Conservation (phyloP, 2,797 vertebrate genomes). For the Selene dorsalis region DNA sequence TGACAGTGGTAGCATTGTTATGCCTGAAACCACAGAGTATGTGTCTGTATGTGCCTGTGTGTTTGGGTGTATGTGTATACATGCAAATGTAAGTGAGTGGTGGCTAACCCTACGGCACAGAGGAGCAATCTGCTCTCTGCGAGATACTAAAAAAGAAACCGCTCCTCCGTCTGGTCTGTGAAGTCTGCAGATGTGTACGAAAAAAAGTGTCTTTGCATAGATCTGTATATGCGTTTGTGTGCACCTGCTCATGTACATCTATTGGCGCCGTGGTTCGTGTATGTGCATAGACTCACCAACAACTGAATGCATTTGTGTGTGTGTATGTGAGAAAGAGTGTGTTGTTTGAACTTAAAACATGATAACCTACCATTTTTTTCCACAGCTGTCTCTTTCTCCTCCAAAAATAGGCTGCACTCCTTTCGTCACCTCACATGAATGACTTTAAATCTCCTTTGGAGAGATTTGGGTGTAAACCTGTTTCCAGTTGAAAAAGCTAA, state of each 20-base stretch:
- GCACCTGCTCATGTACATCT: constrained; percentile 22
- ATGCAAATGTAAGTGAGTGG: constrained; percentile 48
- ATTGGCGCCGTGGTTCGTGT: constrained; percentile 8
- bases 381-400: constrained; percentile 56
- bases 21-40: constrained; percentile 38
- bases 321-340: not conserved
- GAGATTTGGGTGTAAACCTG: constrained; percentile 77
- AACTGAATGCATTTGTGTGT: constrained; percentile 23
- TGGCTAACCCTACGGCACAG: constrained; percentile 66
- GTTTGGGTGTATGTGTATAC: constrained; percentile 29
- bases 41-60: constrained; percentile 18
- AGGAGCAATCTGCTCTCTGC: constrained; percentile 73
- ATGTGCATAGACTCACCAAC: constrained; percentile 22
- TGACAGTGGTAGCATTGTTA: constrained; percentile 39
- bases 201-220: constrained; percentile 12
- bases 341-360: constrained; percentile 54
- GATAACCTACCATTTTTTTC: constrained; percentile 54
- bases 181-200: constrained; percentile 27
- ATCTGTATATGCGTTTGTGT: not conserved
- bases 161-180: constrained; percentile 61
- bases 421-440: constrained; percentile 69
- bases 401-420: constrained; percentile 68
- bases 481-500: constrained; percentile 75
- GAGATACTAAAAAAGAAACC: constrained; percentile 58
- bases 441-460: constrained; percentile 74